Base-by-base conservation (phyloP, 2,888 invertebrate species). In the Acanthopleura granulata region DNA sequence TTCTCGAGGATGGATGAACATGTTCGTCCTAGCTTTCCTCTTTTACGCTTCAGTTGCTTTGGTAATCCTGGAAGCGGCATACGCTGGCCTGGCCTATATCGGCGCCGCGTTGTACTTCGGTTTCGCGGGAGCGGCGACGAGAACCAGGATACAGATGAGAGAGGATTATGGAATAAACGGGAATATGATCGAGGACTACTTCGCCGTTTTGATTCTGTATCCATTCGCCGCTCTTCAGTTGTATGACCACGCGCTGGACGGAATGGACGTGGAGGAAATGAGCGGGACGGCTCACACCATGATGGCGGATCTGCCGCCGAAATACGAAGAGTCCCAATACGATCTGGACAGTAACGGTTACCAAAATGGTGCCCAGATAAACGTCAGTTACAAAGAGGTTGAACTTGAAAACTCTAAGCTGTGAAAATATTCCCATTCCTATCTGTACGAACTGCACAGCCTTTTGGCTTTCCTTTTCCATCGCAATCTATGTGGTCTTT, bases 141-240 rank as follows among this genome's bases (percentile, higher is more conserved):
- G 66, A 22, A 66, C 66, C 9, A 22, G 66, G 22, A 66, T 66
- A 66, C 66, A 66, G 29, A 66, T 66, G 25, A 22, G 66, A 25
- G 29, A 66, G 22, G 29, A 66, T 18, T 6, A 27, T 27, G 66
- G 66, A 3, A 66, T 66, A 18, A 66, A 66, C 66, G 66, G 66
- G 3, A 66, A 66, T 25, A 66, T 66, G 66, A 15, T 66, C 6
- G 66, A 66, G 25, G 66, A 66, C 25, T 66, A 22, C 25, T 66
- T 66, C 66, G 66, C 66, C 16, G 66, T 66, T 22, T 25, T 66
- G 15, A 66, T 66, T 66, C 29, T 66, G 25, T 66, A 66, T 66
- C 66, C 66, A 16, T 66, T 22, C 16, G 66, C 66, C 18, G 66
- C 66, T 15, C 15, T 66, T 27, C 66, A 66, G 29, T 12, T 66